Base-by-base conservation (phyloP, 1,140 invertebrate species). In the Danaus plexippus region DNA sequence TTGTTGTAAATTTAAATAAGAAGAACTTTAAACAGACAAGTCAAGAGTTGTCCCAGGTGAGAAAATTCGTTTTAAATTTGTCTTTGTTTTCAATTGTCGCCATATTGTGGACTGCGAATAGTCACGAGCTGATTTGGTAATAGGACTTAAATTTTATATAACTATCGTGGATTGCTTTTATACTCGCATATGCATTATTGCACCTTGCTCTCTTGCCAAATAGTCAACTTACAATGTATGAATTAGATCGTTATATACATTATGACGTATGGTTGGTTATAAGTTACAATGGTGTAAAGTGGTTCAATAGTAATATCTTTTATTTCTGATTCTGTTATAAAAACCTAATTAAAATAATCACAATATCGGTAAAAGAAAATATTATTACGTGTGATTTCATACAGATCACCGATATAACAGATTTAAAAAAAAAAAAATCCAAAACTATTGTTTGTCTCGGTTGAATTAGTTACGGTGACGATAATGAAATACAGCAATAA, bases 1-100 rank as follows among this genome's bases (percentile, higher is more conserved):
- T 97, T 89, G 94, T 98, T 91, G 92, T 93, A 88, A 97, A 95
- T 92, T 92, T 97, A 90, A 95, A 91, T 88, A 97, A 97, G 92
- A 96, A 96, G 91, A 98, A 97, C 90, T 96, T 93, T 89, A 95
- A 95, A 87, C 92, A 93, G 80, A 94, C 91, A 86, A 92, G 92
- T 87, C 92, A 93, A 88, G 95, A 96, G 76, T 85, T 90, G 69
- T 80, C 85, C 60, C 86, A 89, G 87, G 88, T 89, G 69, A 79
- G 85, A 59, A 61, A 63, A 54, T 54, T 61, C 13, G 57, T 59
- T 69, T 69, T 68, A 56, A 43, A 59, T 66, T 70, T 68, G 66
- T 74, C 78, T 79, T 83, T 82, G 77, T 82, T 79, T 78, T 80
- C 74, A 66, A 68, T 68, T 77, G 80, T 80, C 83, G 80, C 83